Evolutionary conservation across 2,888 invertebrate species (phyloP), one percentile per base, ranked within the genome.

Genomic region (Pocota personata): DNA sequence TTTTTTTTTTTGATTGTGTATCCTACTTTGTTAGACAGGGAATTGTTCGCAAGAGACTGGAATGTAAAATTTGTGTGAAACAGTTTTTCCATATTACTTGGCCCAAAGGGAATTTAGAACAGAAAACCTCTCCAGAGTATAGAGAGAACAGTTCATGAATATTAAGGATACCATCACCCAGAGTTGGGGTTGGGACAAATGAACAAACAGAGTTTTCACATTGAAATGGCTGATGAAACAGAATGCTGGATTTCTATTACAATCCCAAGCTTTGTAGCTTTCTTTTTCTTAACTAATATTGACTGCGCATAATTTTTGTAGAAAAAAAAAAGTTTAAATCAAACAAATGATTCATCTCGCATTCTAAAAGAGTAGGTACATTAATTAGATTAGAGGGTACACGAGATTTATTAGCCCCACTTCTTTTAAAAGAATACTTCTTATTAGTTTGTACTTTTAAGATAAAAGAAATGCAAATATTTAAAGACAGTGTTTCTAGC

Each of bases 71-170:
- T 52, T 35, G 24, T 50, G 19, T 32, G 27, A 76, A 77, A 52
- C 67, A 50, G 58, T 69, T 21, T 78, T 64, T 80, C 43, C 58
- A 58, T 73, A 73, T 66, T 67, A 80, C 66, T 67, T 60, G 30
- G 58, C 58, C 60, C 58, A 57, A 66, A 58, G 73, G 66, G 80
- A 73, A 67, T 67, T 66, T 66, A 80, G 60, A 80, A 67, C 58
- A 73, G 16, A 52, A 52, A 73, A 67, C 40, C 79, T 58, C 73
- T 40, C 24, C 43, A 58, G 73, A 67, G 57, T 73, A 67, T 3
- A 66, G 60, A 80, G 40, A 37, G 58, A 80, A 80, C 73, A 58
- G 66, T 50, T 43, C 60, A 80, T 73, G 80, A 80, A 80, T 80
- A 73, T 73, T 73, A 80, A 80, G 66, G 10, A 66, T 57, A 57